Evolutionary conservation across 2,888 invertebrate genomes (phyloP).

Genomic region (Dorcus parallelipipedus): DNA sequence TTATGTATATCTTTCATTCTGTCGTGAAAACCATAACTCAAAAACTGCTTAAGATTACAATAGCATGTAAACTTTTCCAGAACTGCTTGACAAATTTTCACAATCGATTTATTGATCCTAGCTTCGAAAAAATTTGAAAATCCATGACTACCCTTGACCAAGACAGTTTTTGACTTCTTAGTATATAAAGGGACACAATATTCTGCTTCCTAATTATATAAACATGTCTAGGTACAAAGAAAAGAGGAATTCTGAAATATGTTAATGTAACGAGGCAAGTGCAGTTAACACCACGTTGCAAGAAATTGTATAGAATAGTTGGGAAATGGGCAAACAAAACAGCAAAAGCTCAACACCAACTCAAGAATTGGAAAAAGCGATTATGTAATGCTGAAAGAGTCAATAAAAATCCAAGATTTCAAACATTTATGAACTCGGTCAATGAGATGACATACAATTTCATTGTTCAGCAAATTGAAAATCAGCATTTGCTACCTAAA

Average conservation of each 20-base stretch:
- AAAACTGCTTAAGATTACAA: too few species aligned
- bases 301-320: neutral
- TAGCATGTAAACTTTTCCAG: too few species aligned
- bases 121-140: too few species aligned
- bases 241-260: neutral
- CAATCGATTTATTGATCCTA: too few species aligned
- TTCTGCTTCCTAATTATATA: too few species aligned
- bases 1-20: too few species aligned
- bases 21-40: too few species aligned
- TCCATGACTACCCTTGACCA: too few species aligned
- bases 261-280: neutral
- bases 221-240: neutral
- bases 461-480: constrained; percentile 19
- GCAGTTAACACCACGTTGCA: neutral
- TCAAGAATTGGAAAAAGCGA: neutral
- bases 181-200: too few species aligned
- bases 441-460: constrained; percentile 5
- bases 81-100: too few species aligned
- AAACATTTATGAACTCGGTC: neutral
- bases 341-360: neutral
- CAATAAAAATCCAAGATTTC: neutral
- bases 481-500: constrained; percentile 12
- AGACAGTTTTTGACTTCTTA: too few species aligned
- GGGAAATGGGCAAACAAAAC: neutral
- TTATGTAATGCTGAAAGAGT: neutral